phyloP scores from a whole-genome alignment of 2,797 vertebrate species.

The Hippoglossus hippoglossus region DNA sequence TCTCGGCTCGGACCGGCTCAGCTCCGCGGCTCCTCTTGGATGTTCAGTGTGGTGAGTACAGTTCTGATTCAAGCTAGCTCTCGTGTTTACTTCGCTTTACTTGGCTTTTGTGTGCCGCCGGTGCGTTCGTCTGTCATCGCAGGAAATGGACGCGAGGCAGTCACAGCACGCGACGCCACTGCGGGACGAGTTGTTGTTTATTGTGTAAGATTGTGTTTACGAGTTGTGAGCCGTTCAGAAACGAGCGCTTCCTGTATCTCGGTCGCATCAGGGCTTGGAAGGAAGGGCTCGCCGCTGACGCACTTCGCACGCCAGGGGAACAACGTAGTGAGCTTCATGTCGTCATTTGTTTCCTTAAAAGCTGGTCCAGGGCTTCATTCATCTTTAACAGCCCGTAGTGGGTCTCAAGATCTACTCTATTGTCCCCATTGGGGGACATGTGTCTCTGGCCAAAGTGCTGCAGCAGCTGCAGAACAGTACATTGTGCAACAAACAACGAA shows the following conservation, averaged over 20 bases:
- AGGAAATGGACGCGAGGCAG: no score
- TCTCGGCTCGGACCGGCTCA: neutral
- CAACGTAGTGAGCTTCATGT: no score
- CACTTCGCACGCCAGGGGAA: neutral
- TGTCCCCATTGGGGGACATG: no score
- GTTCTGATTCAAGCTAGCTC: neutral
- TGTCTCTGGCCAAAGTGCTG: no score
- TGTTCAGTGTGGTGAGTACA: slow-evolving; percentile 74
- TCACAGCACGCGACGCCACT: neutral
- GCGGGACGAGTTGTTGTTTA: neutral
- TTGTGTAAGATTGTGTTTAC: no score
- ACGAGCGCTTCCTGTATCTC: neutral
- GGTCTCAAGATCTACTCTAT: no score
- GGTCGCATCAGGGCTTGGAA: neutral
- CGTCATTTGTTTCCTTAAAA: neutral
- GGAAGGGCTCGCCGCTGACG: neutral
- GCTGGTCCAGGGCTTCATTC: neutral
- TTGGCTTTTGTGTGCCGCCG: neutral
- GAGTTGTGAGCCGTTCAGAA: accelerated
- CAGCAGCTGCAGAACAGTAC: no score
- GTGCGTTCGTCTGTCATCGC: no score
- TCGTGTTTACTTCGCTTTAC: no score
- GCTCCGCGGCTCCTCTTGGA: slow-evolving; percentile 51
- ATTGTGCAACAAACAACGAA: no score
- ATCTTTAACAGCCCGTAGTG: no score